A percentile compares a stretch with the other conserved stretches of the same genome.
These are phyloP conservation scores for Patella ulyssiponensis DNA, from an alignment of 2,888 invertebrate genomes.

Conservation along the genomic window DNA sequence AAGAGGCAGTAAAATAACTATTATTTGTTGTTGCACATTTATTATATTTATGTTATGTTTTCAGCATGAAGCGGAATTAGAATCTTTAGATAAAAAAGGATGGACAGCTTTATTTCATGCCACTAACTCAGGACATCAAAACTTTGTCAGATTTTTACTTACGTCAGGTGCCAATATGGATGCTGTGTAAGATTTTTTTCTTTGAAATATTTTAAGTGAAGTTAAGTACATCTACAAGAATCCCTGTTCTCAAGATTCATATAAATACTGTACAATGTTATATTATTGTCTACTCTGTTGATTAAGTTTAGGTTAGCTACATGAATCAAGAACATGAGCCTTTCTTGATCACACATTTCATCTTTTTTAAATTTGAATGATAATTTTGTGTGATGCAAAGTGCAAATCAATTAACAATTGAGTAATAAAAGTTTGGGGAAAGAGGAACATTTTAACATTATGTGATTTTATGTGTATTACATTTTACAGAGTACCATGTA, in stretches of 20 bases:
- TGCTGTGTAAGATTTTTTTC: conserved; percentile 59
- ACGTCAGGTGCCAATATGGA: conserved; percentile 71
- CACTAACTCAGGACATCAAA: conserved; percentile 72
- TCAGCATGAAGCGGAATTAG: conserved; percentile 70
- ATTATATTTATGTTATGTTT: conserved; percentile 25
- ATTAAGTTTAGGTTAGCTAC: no score
- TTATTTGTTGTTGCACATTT: no score
- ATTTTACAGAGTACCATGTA: conserved; percentile 66
- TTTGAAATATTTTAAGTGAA: no score
- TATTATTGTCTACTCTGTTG: no score
- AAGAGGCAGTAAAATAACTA: no score
- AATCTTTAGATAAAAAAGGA: conserved; percentile 70
- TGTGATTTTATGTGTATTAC: conserved; percentile 3
- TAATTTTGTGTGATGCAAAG: background rate
- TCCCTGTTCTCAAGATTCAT: no score
- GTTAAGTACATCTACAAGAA: no score
- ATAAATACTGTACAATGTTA: no score
- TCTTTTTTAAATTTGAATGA: no score
- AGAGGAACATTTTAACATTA: background rate
- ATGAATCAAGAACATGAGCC: no score
- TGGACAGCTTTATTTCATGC: conserved; percentile 73
- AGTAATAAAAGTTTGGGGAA: no score
- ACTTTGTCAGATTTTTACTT: conserved; percentile 71
- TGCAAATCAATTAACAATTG: background rate
- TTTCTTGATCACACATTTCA: background rate